Conservation (phyloP, 1,140 invertebrate species). For the Drosophila nannoptera region DNA sequence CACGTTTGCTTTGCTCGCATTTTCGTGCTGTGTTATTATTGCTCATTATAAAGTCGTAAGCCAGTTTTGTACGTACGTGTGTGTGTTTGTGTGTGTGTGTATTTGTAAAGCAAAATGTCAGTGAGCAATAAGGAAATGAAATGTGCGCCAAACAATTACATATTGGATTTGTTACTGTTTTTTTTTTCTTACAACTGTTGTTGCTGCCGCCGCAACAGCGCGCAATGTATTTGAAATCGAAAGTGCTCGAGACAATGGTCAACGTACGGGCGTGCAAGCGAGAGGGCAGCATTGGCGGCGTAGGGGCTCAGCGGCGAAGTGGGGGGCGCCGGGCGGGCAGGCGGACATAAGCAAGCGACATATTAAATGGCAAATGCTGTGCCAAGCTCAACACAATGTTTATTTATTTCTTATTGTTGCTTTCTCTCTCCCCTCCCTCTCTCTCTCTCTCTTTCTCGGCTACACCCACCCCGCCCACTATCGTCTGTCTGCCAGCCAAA, state of each 20-base stretch:
- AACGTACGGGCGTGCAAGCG: slow-evolving; percentile 23
- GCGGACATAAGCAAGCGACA: slow-evolving; percentile 2
- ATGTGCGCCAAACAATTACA: slow-evolving; percentile 74
- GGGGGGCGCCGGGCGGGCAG: not conserved
- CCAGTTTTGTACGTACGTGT: slow-evolving; percentile 47
- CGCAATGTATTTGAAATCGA: slow-evolving; percentile 52
- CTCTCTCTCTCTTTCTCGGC: not conserved
- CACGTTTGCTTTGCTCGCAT: slow-evolving; percentile 42
- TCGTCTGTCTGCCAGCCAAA: not conserved
- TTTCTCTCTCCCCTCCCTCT: slow-evolving; percentile 6
- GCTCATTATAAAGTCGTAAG: slow-evolving; percentile 74
- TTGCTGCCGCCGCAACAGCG: slow-evolving; percentile 17
- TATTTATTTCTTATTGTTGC: slow-evolving; percentile 8
- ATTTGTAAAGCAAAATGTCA: slow-evolving; percentile 66
- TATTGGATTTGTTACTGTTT: slow-evolving; percentile 51
- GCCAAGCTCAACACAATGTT: slow-evolving; percentile 6
- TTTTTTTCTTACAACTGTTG: slow-evolving; percentile 19
- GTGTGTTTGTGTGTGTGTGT: slow-evolving; percentile 29
- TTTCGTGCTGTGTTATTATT: slow-evolving; percentile 40
- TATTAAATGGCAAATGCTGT: slow-evolving; percentile 13
- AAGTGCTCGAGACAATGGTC: slow-evolving; percentile 48
- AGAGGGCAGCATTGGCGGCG: slow-evolving; percentile 5
- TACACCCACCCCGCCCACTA: not conserved
- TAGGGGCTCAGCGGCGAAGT: too few species aligned
- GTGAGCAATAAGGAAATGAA: slow-evolving; percentile 77